Conservation (phyloP, 2,113 vertebrate genomes). For the Hippoglossus stenolepis region DNA sequence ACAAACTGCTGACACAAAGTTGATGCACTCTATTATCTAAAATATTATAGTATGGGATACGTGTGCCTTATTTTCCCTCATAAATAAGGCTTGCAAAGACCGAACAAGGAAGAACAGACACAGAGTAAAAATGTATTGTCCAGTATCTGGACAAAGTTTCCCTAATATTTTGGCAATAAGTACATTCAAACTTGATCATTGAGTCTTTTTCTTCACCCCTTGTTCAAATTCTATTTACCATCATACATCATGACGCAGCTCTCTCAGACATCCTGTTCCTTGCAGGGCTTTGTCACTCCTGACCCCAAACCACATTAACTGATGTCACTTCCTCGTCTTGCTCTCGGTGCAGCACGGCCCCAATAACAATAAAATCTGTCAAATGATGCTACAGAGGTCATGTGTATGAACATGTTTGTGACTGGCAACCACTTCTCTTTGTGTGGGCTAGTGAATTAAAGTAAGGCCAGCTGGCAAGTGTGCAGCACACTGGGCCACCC, state of each 20-base stretch:
- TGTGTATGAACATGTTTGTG: constrained; percentile 5
- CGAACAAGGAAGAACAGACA: background rate
- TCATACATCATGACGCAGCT: background rate
- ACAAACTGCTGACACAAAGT: background rate
- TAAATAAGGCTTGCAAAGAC: too few species aligned
- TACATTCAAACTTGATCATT: background rate
- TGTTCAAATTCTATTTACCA: background rate
- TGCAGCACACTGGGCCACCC: constrained; percentile 24
- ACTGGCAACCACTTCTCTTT: background rate
- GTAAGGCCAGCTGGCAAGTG: constrained; percentile 19
- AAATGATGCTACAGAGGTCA: background rate
- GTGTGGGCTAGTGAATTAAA: constrained; percentile 13
- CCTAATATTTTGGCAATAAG: background rate
- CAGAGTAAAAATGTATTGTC: background rate
- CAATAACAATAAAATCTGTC: background rate
- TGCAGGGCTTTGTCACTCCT: background rate
- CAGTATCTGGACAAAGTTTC: too few species aligned
- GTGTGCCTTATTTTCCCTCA: too few species aligned
- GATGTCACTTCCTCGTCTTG: background rate
- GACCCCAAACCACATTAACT: background rate
- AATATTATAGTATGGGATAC: too few species aligned
- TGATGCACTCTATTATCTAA: too few species aligned
- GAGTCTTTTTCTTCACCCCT: background rate
- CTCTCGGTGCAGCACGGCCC: background rate
- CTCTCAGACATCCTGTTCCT: background rate